A percentile compares a stretch with the other conserved stretches of the same genome.
Conservation (phyloP, 2,113 vertebrate genomes). For the Megaceryle torquata region DNA sequence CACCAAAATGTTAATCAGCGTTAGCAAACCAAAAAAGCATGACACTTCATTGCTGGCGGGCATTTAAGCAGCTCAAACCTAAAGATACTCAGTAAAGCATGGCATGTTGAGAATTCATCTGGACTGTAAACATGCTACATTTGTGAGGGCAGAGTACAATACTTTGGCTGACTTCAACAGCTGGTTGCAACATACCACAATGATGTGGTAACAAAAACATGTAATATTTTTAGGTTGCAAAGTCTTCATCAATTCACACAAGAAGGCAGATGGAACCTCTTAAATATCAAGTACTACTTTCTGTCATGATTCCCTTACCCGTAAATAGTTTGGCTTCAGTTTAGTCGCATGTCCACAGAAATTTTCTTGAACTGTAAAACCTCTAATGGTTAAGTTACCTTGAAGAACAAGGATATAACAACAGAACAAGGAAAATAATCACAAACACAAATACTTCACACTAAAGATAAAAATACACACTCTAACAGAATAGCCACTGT, state of each 20-base stretch:
- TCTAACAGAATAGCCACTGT: not conserved
- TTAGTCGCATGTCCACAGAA: constrained; percentile 76
- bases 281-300: not conserved
- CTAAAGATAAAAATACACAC: not conserved
- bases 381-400: constrained; percentile 70
- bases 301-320: constrained; percentile 62
- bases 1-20: not conserved
- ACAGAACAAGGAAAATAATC: not conserved
- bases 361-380: constrained; percentile 76
- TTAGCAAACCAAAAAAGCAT: not conserved
- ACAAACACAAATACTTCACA: not conserved
- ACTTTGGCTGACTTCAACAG: not conserved
- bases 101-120: not conserved
- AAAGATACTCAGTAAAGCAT: not conserved
- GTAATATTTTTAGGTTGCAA: not conserved
- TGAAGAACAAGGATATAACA: not conserved
- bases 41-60: not conserved
- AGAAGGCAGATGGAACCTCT: not conserved
- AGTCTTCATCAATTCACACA: not conserved
- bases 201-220: not conserved
- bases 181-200: not conserved
- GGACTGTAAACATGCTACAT: not conserved
- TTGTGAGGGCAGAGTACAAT: not conserved
- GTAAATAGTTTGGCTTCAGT: constrained; percentile 77
- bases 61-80: not conserved